phyloP scores from a whole-genome alignment of 2,797 vertebrate genomes.

The Vultur gryphus region DNA sequence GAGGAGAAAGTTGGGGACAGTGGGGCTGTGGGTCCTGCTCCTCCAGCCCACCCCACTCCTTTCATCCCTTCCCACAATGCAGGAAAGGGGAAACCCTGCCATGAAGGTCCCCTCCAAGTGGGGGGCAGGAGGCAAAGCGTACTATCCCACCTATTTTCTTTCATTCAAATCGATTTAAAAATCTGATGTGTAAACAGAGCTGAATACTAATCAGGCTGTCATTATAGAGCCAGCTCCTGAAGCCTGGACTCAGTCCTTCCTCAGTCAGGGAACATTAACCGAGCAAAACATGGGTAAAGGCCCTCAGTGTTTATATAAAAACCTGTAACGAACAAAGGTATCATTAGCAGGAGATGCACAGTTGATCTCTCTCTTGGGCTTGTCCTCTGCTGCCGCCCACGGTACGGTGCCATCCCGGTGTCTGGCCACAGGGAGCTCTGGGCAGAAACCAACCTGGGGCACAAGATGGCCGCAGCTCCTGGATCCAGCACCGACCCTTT shows the following conservation, averaged over 20 bases:
- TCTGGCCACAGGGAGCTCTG: neutral
- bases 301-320: neutral
- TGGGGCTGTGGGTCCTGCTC: neutral
- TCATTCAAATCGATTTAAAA: neutral
- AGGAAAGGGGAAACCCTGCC: neutral
- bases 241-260: neutral
- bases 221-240: neutral
- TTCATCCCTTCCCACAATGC: neutral
- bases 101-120: neutral
- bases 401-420: rapidly evolving
- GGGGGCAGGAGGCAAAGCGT: neutral
- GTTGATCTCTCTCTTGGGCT: neutral
- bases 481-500: neutral
- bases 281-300: neutral
- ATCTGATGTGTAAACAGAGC: neutral
- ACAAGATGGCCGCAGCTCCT: rapidly evolving
- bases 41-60: neutral
- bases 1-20: neutral
- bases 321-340: neutral
- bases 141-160: neutral
- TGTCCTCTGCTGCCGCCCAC: neutral
- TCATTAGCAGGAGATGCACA: neutral
- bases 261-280: neutral
- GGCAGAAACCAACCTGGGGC: neutral
- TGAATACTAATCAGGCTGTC: neutral